Evolutionary conservation across 2,797 vertebrate species (phyloP).

Genomic region (Gallinago nigripennis): DNA sequence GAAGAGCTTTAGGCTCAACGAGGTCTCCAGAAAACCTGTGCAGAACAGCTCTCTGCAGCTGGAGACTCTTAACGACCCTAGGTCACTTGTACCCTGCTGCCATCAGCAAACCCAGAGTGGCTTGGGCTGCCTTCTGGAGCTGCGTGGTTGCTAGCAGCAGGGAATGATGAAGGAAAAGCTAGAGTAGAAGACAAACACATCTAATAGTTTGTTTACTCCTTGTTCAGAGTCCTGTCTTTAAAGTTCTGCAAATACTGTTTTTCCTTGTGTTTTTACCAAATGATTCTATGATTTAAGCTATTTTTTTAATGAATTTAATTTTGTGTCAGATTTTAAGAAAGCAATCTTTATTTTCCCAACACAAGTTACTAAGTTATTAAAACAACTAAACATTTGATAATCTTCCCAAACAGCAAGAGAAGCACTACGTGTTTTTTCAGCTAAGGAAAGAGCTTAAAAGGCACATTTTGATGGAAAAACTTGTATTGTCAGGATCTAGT

Average conservation of each 20-base stretch:
- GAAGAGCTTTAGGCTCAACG: neutral
- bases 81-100: neutral
- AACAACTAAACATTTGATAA: neutral
- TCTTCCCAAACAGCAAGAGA: neutral
- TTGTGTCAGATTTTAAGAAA: neutral
- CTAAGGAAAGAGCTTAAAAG: neutral
- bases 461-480: neutral
- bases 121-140: neutral
- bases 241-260: neutral
- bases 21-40: neutral
- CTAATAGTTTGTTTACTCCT: neutral
- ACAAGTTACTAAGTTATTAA: neutral
- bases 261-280: neutral
- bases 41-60: neutral
- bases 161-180: neutral
- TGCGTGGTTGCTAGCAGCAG: too few relatives aligned
- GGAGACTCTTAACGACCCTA: accelerated
- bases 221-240: neutral
- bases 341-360: neutral
- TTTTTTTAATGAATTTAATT: neutral
- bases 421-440: neutral
- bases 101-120: neutral
- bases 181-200: neutral
- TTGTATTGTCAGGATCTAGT: neutral
- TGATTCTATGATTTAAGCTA: neutral